Evolutionary conservation across 2,888 invertebrate species (phyloP).

Genomic region (Pseudococcus viburni): DNA sequence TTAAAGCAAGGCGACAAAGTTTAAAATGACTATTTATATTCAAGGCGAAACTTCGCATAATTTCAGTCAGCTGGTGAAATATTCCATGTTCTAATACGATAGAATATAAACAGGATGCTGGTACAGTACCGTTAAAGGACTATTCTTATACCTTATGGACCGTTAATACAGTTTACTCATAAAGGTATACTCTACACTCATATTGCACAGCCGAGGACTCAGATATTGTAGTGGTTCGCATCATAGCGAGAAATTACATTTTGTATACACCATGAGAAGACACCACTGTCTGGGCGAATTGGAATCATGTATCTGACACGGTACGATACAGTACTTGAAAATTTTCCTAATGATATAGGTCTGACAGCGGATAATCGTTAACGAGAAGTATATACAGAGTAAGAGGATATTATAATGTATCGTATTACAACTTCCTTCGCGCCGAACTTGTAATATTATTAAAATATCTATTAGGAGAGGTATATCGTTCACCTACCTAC

Average conservation of each 20-base stretch:
- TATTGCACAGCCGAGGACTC: too few species aligned
- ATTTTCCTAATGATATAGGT: slow-evolving; percentile 42
- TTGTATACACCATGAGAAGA: neutral
- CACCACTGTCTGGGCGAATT: slow-evolving; percentile 23
- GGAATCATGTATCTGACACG: slow-evolving; percentile 30
- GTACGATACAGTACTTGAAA: neutral
- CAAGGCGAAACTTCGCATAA: slow-evolving; percentile 53
- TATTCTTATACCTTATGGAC: slow-evolving; percentile 46
- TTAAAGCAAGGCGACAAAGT: slow-evolving; percentile 34
- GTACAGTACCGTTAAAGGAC: slow-evolving; percentile 43
- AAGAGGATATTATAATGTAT: slow-evolving; percentile 1
- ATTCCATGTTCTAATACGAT: slow-evolving; percentile 43
- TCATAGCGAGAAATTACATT: neutral
- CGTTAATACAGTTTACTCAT: slow-evolving; percentile 52
- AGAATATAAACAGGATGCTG: slow-evolving; percentile 44
- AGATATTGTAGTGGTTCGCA: too few species aligned
- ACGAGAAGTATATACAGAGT: neutral
- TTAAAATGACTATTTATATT: slow-evolving; percentile 60
- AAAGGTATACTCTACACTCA: neutral
- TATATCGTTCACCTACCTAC: neutral
- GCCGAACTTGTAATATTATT: neutral
- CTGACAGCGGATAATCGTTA: slow-evolving; percentile 55
- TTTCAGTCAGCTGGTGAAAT: slow-evolving; percentile 49
- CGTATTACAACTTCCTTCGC: slow-evolving; percentile 16
- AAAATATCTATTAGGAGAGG: neutral